Conservation (phyloP, 2,888 invertebrate genomes). For the Tinea trinotella region DNA sequence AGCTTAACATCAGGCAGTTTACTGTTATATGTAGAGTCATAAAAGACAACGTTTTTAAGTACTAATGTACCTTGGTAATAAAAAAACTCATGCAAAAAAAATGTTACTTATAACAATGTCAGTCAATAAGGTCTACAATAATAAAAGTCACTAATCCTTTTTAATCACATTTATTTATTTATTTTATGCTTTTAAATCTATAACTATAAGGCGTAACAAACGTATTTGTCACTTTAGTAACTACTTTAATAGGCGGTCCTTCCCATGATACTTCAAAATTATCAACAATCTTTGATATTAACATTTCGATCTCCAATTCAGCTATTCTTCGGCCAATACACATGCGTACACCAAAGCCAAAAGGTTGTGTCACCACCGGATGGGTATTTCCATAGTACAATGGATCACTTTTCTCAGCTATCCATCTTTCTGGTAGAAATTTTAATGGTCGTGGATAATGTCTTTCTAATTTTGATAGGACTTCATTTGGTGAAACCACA, state of each 20-base stretch:
- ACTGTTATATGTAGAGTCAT: no score
- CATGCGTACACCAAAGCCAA: conserved; percentile 78
- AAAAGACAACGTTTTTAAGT: no score
- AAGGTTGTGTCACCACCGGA: conserved; percentile 76
- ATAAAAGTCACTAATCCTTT: no score
- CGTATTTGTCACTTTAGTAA: conserved; percentile 39
- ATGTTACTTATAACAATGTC: no score
- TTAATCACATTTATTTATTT: no score
- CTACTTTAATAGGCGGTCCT: conserved; percentile 46
- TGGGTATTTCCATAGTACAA: conserved; percentile 60
- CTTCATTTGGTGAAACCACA: conserved; percentile 82
- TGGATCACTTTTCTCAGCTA: conserved; percentile 63
- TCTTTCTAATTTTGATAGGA: conserved; percentile 67
- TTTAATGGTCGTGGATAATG: conserved; percentile 70
- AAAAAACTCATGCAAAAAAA: no score
- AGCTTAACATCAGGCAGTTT: no score
- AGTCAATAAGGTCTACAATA: no score
- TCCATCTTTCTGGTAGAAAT: conserved; percentile 80
- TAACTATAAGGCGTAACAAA: conserved; percentile 40
- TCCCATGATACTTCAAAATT: conserved; percentile 46
- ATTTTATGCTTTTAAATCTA: conserved; percentile 20
- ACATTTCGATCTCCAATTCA: conserved; percentile 76
- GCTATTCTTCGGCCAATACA: conserved; percentile 82
- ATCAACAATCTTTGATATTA: conserved; percentile 48
- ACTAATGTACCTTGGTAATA: no score